Conservation (phyloP, 2,113 vertebrate genomes). For the Pelusios castaneus region DNA sequence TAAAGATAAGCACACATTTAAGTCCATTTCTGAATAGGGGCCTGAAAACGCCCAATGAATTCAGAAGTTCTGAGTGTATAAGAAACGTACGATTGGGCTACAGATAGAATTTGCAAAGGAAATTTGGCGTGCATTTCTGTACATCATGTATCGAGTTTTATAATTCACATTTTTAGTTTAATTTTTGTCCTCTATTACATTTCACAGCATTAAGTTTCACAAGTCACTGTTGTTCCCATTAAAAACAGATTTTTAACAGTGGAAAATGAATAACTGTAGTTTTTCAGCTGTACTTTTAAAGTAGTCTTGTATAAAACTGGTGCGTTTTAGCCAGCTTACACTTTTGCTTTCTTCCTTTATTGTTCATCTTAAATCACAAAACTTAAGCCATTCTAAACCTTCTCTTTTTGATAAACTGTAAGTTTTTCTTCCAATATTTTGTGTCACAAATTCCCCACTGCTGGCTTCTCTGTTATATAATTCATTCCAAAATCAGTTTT, state of each 20-base stretch:
- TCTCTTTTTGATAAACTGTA: conserved; percentile 14
- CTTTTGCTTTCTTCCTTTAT: background rate
- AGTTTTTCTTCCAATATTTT: conserved; percentile 28
- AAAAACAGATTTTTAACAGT: background rate
- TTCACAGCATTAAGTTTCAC: background rate
- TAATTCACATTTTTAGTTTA: background rate
- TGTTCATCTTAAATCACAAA: conserved; percentile 17
- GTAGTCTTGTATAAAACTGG: background rate
- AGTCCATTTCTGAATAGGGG: background rate
- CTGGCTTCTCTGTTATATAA: conserved; percentile 39
- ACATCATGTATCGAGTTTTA: background rate
- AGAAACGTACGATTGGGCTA: background rate
- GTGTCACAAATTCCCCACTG: conserved; percentile 44
- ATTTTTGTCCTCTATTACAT: background rate
- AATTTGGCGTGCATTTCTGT: background rate
- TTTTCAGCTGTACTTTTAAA: background rate
- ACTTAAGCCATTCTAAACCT: conserved; percentile 9
- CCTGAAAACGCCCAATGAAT: background rate
- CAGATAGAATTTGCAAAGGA: background rate
- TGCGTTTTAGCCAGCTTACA: background rate
- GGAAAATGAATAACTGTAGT: background rate
- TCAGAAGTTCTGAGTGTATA: background rate
- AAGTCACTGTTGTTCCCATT: background rate
- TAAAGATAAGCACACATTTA: background rate
- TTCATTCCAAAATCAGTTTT: conserved; percentile 37